Percentiles rank a stretch among this genome's conserved stretches.
Evolutionary conservation across 2,113 vertebrate genomes (phyloP).

Genomic region (Pao palembangensis): DNA sequence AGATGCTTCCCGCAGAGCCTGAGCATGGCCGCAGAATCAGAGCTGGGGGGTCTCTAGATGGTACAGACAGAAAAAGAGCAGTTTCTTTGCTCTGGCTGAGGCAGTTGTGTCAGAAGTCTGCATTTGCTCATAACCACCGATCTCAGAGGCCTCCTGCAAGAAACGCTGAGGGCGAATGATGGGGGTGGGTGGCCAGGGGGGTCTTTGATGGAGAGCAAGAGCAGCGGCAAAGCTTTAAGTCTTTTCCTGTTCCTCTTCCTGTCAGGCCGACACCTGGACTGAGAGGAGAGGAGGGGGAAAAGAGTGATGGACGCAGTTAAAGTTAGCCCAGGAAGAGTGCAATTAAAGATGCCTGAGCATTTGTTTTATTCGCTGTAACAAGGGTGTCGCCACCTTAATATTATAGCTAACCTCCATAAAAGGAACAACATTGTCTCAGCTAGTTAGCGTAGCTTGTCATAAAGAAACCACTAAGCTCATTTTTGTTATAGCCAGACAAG

Average conservation of each 20-base stretch:
- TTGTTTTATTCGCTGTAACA: neutral
- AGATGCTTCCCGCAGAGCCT: constrained; percentile 86
- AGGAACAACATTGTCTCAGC: too few species aligned
- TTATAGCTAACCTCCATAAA: too few species aligned
- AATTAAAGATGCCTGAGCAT: constrained; percentile 14
- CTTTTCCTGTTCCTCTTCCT: constrained; percentile 70
- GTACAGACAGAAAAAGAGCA: constrained; percentile 1
- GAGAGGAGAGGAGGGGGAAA: constrained; percentile 36
- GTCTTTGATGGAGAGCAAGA: too few species aligned
- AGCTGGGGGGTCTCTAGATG: constrained; percentile 31
- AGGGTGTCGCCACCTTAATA: too few species aligned
- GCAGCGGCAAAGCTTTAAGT: constrained; percentile 83
- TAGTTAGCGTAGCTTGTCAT: too few species aligned
- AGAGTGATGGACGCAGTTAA: constrained; percentile 31
- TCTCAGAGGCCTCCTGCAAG: too few species aligned
- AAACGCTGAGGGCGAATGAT: too few species aligned
- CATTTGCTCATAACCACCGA: constrained; percentile 85
- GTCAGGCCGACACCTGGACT: constrained; percentile 65
- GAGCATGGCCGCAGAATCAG: constrained; percentile 59
- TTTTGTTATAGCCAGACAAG: too few species aligned
- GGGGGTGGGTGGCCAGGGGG: too few species aligned
- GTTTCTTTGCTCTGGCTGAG: constrained; percentile 63
- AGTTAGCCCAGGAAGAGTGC: constrained; percentile 22
- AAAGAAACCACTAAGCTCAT: too few species aligned
- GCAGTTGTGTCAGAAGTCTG: constrained; percentile 81